Evolutionary conservation across 92 coral and sea anemone species (phyloP).

Genomic region (Zoanthus solanderi): DNA sequence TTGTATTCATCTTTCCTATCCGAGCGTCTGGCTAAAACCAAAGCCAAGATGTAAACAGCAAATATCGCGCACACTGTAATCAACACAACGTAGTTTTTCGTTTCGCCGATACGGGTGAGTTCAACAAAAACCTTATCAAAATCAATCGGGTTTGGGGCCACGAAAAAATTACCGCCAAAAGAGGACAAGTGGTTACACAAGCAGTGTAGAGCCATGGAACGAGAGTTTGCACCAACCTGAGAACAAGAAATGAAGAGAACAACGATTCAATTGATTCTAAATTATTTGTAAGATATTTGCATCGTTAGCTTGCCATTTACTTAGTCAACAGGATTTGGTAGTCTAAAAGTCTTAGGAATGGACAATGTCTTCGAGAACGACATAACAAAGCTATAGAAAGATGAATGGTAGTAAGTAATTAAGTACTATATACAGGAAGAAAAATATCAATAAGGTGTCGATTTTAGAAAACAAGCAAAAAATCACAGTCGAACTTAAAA

Average conservation of each 20-base stretch:
- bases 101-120: constrained; percentile 76
- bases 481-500: too few species aligned
- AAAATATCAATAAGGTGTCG: too few species aligned
- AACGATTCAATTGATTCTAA: too few species aligned
- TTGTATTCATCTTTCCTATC: constrained; percentile 81
- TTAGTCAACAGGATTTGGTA: not conserved
- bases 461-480: too few species aligned
- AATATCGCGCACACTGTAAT: constrained; percentile 76
- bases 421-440: too few species aligned
- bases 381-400: too few species aligned
- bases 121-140: constrained; percentile 78
- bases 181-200: constrained; percentile 90
- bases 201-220: constrained; percentile 74
- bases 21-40: constrained; percentile 81
- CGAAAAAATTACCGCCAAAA: constrained; percentile 94
- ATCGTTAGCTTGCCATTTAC: too few species aligned
- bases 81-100: constrained; percentile 84
- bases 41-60: constrained; percentile 80
- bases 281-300: not conserved
- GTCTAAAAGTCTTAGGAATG: too few species aligned
- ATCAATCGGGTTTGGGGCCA: constrained; percentile 96
- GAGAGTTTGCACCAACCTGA: constrained; percentile 81
- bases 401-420: too few species aligned
- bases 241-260: not conserved
- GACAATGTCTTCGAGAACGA: too few species aligned